A percentile compares a stretch with the other conserved stretches of the same genome.
Conservation (phyloP, 1,140 invertebrate genomes). For the Acromyrmex echinatior region DNA sequence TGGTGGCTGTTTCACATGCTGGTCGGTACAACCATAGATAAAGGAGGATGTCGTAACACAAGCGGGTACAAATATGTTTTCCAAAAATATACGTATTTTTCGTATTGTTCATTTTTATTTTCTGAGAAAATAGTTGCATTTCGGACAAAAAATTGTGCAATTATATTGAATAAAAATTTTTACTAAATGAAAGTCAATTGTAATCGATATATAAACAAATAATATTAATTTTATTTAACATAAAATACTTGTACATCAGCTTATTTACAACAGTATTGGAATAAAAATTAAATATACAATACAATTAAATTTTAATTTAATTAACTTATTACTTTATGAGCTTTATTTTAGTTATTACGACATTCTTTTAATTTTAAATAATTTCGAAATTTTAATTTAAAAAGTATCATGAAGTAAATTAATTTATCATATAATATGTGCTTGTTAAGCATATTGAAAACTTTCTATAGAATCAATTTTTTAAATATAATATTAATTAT, state of each 20-base stretch:
- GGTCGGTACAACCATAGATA: slow-evolving; percentile 85
- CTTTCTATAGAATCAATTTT: too few species aligned
- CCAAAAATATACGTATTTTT: slow-evolving; percentile 58
- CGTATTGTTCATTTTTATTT: neutral
- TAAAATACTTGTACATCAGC: neutral
- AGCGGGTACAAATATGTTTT: slow-evolving; percentile 66
- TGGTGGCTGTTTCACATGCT: slow-evolving; percentile 87
- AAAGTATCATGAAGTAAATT: neutral
- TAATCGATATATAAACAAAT: neutral
- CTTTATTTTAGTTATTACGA: neutral
- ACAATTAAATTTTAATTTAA: neutral
- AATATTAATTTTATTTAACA: neutral
- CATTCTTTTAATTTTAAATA: neutral
- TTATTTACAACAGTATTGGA: neutral
- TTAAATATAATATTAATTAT: too few species aligned
- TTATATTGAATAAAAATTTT: neutral
- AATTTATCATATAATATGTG: too few species aligned
- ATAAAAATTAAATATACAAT: neutral
- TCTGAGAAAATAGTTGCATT: neutral
- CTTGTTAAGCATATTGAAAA: too few species aligned
- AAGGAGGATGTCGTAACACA: slow-evolving; percentile 68
- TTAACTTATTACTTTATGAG: neutral
- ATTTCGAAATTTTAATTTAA: neutral
- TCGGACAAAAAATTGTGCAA: slow-evolving; percentile 1
- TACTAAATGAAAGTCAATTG: neutral